A percentile compares a stretch with the other conserved stretches of the same genome.
These are phyloP conservation scores for Drosophila siamana DNA, from an alignment of 2,888 invertebrate species.

Conservation along the genomic window DNA sequence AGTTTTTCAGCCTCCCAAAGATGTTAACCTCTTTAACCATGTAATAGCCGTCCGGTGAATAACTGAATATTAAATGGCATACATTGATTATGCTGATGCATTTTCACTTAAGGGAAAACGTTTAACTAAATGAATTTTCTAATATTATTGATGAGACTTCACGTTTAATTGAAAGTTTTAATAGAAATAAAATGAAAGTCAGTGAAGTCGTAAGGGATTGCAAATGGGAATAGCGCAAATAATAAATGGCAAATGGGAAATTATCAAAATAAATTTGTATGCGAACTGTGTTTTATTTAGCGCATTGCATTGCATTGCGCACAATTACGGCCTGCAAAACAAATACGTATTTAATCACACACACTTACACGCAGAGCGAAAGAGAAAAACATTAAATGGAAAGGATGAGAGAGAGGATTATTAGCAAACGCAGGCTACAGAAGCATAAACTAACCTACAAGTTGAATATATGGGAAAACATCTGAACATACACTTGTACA, in stretches of 20 bases:
- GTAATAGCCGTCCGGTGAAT: background rate
- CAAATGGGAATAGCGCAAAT: background rate
- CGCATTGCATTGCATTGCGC: slow-evolving; percentile 40
- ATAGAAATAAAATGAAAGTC: background rate
- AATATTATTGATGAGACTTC: background rate
- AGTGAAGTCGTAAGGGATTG: background rate
- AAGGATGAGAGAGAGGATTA: background rate
- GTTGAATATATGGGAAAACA: slow-evolving; percentile 35
- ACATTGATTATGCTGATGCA: background rate
- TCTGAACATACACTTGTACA: background rate
- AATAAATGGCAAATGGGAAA: slow-evolving; percentile 4
- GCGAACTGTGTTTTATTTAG: slow-evolving; percentile 25
- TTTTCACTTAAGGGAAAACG: background rate
- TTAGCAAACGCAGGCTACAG: slow-evolving; percentile 18
- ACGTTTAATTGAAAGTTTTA: background rate
- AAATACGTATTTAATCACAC: slow-evolving; percentile 58
- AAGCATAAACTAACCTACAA: slow-evolving; percentile 49
- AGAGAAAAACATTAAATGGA: background rate
- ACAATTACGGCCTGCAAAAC: slow-evolving; percentile 55
- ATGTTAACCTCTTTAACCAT: slow-evolving; percentile 3
- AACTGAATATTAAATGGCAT: background rate
- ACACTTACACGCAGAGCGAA: slow-evolving; percentile 19
- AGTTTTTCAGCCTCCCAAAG: background rate
- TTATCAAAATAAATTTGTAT: slow-evolving; percentile 25
- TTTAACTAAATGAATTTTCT: background rate